phyloP scores from a whole-genome alignment of 2,113 vertebrate species.

The Gasterosteus aculeatus region DNA sequence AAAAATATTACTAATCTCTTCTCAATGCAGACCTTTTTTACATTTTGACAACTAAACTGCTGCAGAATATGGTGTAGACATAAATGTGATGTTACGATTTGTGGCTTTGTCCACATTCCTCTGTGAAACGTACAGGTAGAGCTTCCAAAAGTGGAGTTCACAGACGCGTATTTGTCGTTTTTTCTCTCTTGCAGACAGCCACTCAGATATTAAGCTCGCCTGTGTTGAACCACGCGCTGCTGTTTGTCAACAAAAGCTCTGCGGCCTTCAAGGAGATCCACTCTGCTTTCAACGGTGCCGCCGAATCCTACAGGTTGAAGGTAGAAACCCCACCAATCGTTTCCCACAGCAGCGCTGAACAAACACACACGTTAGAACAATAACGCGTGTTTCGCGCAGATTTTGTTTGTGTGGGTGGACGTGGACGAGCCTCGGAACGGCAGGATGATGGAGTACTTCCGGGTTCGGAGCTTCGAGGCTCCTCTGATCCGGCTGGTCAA shows the following conservation, averaged over 20 bases:
- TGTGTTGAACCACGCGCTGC: conserved; percentile 87
- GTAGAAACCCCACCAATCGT: conserved; percentile 64
- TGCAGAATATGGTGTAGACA: not conserved
- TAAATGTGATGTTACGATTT: not conserved
- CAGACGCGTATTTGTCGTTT: not conserved
- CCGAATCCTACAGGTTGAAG: conserved; percentile 86
- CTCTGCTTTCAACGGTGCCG: conserved; percentile 78
- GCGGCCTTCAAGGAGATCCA: conserved; percentile 74
- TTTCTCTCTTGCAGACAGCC: conserved; percentile 81
- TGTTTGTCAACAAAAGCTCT: conserved; percentile 85
- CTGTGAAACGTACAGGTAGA: not conserved
- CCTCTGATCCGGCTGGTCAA: conserved; percentile 89
- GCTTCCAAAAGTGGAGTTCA: not conserved
- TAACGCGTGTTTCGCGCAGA: conserved; percentile 63
- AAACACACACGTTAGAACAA: not conserved
- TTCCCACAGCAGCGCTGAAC: not conserved
- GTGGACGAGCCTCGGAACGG: conserved; percentile 85
- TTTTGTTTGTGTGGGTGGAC: conserved; percentile 88
- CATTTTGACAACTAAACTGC: not conserved
- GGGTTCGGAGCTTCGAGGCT: conserved; percentile 79
- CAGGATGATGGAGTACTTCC: conserved; percentile 88
- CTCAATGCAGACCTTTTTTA: not conserved
- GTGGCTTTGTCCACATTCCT: no score
- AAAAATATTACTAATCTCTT: not conserved
- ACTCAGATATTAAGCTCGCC: conserved; percentile 86